phyloP scores from a whole-genome alignment of 2,797 vertebrate genomes.

The Emys orbicularis region DNA sequence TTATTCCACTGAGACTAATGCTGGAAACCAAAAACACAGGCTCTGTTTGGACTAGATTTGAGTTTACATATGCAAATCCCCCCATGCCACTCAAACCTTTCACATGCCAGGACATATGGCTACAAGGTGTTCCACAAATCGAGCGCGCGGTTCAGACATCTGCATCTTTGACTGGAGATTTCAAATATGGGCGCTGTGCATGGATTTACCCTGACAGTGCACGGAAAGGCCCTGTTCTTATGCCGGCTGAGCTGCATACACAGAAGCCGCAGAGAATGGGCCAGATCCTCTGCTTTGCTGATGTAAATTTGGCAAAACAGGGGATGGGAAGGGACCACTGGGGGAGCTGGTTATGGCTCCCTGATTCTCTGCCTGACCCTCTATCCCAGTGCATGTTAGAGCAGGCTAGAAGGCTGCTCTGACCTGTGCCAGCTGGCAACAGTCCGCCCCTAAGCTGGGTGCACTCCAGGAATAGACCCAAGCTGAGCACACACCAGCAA shows the following conservation, averaged over 20 bases:
- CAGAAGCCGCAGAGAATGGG: not conserved
- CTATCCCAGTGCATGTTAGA: not conserved
- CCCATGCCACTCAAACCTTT: not conserved
- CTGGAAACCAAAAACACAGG: not conserved
- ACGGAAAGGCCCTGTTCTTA: accelerated
- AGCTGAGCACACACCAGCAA: not conserved
- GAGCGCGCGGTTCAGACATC: accelerated
- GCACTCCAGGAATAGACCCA: accelerated
- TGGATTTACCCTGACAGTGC: slow-evolving; percentile 13
- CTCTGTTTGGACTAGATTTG: accelerated
- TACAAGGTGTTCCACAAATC: not conserved
- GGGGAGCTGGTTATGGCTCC: not conserved
- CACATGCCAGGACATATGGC: not conserved
- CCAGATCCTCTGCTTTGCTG: not conserved
- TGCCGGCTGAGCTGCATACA: slow-evolving; percentile 22
- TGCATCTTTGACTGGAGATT: not conserved
- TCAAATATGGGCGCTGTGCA: not conserved
- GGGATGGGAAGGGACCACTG: not conserved
- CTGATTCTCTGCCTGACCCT: accelerated
- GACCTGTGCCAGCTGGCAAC: accelerated
- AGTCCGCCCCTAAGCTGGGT: not conserved
- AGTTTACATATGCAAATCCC: not conserved
- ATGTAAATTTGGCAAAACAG: not conserved
- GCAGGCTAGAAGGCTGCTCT: not conserved
- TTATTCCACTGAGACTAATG: not conserved